phyloP scores from a whole-genome alignment of 1,140 invertebrate species.

The Euschistus heros region DNA sequence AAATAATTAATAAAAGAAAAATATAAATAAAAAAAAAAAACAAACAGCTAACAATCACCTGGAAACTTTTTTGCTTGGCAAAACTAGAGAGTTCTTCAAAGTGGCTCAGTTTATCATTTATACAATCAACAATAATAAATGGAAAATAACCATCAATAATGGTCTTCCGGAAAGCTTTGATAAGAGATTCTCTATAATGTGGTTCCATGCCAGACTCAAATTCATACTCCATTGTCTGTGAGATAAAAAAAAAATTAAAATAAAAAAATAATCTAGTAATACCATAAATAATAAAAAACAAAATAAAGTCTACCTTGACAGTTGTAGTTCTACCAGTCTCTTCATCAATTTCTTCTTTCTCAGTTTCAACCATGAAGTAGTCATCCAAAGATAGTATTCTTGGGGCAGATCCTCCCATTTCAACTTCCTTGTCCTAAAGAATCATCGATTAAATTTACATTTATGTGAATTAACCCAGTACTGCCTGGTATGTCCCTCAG shows the following conservation, averaged over 20 bases:
- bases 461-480: too few relatives aligned
- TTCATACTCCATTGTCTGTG: conserved; percentile 78
- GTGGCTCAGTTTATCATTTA: conserved; percentile 66
- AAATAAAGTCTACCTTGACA: conserved; percentile 41
- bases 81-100: conserved; percentile 83
- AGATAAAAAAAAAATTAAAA: not conserved
- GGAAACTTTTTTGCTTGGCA: conserved; percentile 78
- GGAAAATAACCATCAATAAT: conserved; percentile 83
- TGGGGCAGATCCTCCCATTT: conserved; percentile 64
- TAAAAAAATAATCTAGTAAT: not conserved
- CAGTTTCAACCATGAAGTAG: conserved; percentile 87
- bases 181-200: conserved; percentile 65
- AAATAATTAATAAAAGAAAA: conserved; percentile 19
- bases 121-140: conserved; percentile 84
- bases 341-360: conserved; percentile 62
- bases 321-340: conserved; percentile 65
- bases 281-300: not conserved
- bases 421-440: conserved; percentile 58
- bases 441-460: too few relatives aligned
- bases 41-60: conserved; percentile 43
- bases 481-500: too few relatives aligned
- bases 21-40: conserved; percentile 16
- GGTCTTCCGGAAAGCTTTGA: conserved; percentile 87
- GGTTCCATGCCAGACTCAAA: conserved; percentile 78
- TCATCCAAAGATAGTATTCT: conserved; percentile 90